These are phyloP conservation scores for Jaculus jaculus DNA, from an alignment of 2,113 vertebrate genomes.

Conservation along the genomic window DNA sequence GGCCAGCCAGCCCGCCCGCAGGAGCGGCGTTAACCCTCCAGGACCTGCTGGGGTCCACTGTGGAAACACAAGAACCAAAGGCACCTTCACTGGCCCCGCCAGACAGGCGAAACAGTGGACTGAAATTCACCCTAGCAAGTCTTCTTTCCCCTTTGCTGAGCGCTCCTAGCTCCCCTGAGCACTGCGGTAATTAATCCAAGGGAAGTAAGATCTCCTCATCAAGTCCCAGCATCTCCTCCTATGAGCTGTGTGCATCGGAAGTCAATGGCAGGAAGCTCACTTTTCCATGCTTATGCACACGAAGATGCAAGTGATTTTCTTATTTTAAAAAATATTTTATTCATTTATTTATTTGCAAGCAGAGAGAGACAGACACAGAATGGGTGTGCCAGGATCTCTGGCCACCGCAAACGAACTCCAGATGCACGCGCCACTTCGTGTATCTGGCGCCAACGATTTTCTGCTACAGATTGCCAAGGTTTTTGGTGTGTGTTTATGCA, in stretches of 20 bases:
- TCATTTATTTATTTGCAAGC: no score
- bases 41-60: not conserved
- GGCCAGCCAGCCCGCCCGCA: slow-evolving; percentile 62
- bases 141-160: slow-evolving; percentile 52
- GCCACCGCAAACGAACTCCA: no score
- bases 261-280: slow-evolving; percentile 14
- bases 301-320: not conserved
- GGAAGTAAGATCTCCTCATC: slow-evolving; percentile 70
- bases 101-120: not conserved
- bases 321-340: no score
- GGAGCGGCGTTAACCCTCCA: not conserved
- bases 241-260: not conserved
- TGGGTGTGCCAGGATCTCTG: no score
- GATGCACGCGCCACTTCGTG: no score
- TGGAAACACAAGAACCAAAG: not conserved
- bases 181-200: slow-evolving; percentile 62
- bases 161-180: slow-evolving; percentile 63
- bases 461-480: no score
- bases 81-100: not conserved
- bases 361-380: no score
- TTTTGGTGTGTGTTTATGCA: no score
- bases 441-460: not conserved
- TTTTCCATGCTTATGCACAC: not conserved
- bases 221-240: not conserved
- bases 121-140: slow-evolving; percentile 57